phyloP scores from a whole-genome alignment of 2,113 vertebrate species.

The Loxodonta africana region DNA sequence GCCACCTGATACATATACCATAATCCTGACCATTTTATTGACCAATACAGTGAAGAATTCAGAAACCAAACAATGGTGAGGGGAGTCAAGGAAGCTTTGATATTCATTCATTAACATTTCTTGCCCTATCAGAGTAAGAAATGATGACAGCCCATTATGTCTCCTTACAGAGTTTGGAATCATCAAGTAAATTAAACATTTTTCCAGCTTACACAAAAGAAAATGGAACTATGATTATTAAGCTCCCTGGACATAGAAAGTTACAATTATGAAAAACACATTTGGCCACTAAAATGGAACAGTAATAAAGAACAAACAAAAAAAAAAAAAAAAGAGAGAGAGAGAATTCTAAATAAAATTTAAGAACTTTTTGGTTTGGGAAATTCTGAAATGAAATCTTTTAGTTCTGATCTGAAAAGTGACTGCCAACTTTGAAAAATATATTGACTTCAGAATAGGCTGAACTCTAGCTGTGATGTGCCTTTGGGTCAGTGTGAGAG shows the following conservation, averaged over 20 bases:
- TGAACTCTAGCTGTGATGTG: not conserved
- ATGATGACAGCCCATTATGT: not conserved
- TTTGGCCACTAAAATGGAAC: slow-evolving; percentile 1
- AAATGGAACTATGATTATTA: not conserved
- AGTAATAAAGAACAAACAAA: not conserved
- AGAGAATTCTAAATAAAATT: not conserved
- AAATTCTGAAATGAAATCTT: slow-evolving; percentile 32
- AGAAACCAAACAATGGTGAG: not conserved
- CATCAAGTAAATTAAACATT: not conserved
- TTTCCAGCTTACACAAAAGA: not conserved
- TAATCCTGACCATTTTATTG: not conserved
- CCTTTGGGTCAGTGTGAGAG: not conserved
- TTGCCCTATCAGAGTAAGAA: not conserved
- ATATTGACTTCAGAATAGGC: not conserved
- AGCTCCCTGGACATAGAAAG: not conserved
- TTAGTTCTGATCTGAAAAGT: not conserved
- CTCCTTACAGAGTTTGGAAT: not conserved
- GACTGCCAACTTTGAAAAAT: not conserved
- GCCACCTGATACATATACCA: not conserved
- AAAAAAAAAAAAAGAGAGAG: not conserved
- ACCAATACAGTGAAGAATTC: not conserved
- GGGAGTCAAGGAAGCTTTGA: not conserved
- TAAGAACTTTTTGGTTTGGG: not conserved
- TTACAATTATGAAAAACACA: slow-evolving; percentile 16
- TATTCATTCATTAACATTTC: not conserved